Conservation (phyloP, 2,888 invertebrate species). For the Eupithecia tripunctaria region DNA sequence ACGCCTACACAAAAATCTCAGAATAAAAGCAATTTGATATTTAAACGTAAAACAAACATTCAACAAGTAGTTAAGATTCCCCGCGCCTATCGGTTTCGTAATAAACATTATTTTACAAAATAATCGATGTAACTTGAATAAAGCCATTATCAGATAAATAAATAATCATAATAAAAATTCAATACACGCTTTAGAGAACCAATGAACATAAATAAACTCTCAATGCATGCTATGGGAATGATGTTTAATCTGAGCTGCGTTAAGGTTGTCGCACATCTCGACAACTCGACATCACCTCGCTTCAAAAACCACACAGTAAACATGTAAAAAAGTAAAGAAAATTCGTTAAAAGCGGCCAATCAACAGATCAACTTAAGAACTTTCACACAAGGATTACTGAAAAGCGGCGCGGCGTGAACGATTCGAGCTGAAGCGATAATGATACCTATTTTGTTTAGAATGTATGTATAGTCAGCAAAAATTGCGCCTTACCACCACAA, state of each 20-base stretch:
- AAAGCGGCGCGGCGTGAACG: too few relatives aligned
- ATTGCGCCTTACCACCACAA: too few relatives aligned
- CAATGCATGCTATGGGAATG: neutral
- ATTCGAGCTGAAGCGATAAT: neutral
- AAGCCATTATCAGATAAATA: conserved; percentile 12
- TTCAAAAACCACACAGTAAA: too few relatives aligned
- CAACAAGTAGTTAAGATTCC: conserved; percentile 4
- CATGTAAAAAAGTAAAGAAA: too few relatives aligned
- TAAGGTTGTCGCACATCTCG: neutral
- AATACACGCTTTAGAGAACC: conserved; percentile 1
- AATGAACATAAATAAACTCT: neutral
- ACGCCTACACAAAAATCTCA: neutral
- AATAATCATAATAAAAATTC: conserved; percentile 15
- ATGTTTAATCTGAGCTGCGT: neutral
- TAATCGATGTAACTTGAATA: conserved; percentile 13
- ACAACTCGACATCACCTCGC: neutral
- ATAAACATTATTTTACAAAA: neutral
- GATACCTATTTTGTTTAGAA: too few relatives aligned
- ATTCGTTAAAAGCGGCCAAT: too few relatives aligned
- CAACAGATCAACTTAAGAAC: too few relatives aligned
- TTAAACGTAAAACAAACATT: neutral
- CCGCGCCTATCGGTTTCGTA: neutral
- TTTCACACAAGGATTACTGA: too few relatives aligned
- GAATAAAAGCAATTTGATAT: neutral
- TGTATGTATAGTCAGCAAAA: too few relatives aligned